Percentiles rank a stretch among this genome's conserved stretches.
Evolutionary conservation across 2,888 invertebrate species (phyloP).

Genomic region (Epistrophe eligans): DNA sequence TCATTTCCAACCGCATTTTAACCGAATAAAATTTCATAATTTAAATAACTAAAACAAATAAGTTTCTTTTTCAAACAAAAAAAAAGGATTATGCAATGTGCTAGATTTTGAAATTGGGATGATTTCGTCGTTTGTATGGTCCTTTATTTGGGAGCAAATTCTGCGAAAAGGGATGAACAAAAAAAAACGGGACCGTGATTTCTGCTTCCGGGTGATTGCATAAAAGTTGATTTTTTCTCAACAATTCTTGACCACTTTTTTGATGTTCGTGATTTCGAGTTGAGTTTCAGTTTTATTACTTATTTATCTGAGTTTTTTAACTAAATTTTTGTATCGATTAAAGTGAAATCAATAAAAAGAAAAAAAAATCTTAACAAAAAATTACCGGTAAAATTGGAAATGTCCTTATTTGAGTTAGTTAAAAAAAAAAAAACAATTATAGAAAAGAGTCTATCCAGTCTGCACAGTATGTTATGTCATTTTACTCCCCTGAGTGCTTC

Average conservation of each 20-base stretch:
- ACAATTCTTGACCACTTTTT: conserved; percentile 1
- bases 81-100: conserved; percentile 61
- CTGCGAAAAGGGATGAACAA: conserved; percentile 45
- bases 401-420: conserved; percentile 5
- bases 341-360: background rate
- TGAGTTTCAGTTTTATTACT: background rate
- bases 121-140: conserved; percentile 38
- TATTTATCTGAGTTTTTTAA: background rate
- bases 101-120: conserved; percentile 38
- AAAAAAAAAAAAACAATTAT: background rate
- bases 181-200: conserved; percentile 57
- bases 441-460: conserved; percentile 22
- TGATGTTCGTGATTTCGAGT: conserved; percentile 7
- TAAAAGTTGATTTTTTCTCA: conserved; percentile 56
- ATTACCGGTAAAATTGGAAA: conserved; percentile 50
- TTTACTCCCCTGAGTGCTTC: conserved; percentile 33
- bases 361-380: conserved; percentile 5
- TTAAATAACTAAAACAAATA: background rate
- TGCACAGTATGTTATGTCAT: conserved; percentile 70
- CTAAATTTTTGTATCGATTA: background rate
- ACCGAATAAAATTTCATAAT: background rate
- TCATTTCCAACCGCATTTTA: background rate
- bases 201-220: conserved; percentile 60
- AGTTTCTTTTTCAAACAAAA: conserved; percentile 1
- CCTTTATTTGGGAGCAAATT: conserved; percentile 56